A percentile compares a stretch with the other conserved stretches of the same genome.
These are phyloP conservation scores for mouse (Mus musculus) DNA, from an alignment of 2,113 vertebrate genomes.

Conservation along the genomic window DNA sequence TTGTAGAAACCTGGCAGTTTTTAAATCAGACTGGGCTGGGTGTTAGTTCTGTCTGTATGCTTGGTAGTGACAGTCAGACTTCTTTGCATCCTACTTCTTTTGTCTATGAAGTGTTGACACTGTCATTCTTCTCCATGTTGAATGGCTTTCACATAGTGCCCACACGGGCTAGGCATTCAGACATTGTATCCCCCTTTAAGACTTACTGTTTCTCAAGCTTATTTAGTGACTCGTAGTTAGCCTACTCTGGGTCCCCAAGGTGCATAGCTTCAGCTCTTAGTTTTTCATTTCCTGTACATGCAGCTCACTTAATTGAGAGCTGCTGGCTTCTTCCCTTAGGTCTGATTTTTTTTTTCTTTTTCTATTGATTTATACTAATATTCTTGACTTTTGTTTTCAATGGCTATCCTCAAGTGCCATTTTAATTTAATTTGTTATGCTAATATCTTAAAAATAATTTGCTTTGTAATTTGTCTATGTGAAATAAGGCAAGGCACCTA, in stretches of 20 bases:
- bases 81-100: constrained; percentile 16
- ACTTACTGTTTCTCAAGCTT: constrained; percentile 49
- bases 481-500: constrained; percentile 38
- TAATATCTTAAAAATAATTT: constrained; percentile 76
- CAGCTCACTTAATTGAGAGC: neutral
- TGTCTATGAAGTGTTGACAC: constrained; percentile 12
- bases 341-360: neutral
- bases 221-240: constrained; percentile 25
- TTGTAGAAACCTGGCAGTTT: neutral
- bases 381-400: constrained; percentile 72
- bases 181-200: constrained; percentile 24
- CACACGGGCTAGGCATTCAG: neutral
- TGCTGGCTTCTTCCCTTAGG: neutral
- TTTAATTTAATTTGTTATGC: constrained; percentile 75
- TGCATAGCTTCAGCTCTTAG: constrained; percentile 23
- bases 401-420: constrained; percentile 60
- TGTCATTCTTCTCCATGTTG: constrained; percentile 29
- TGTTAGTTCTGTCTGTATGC: neutral
- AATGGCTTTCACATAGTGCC: neutral
- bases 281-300: constrained; percentile 11
- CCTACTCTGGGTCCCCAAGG: constrained; percentile 31
- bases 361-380: constrained; percentile 37
- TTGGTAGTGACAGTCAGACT: neutral
- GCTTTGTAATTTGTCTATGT: constrained; percentile 65
- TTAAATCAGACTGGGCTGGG: neutral